These are phyloP conservation scores for Amphilophus citrinellus DNA, from an alignment of 2,113 vertebrate species.

Conservation along the genomic window DNA sequence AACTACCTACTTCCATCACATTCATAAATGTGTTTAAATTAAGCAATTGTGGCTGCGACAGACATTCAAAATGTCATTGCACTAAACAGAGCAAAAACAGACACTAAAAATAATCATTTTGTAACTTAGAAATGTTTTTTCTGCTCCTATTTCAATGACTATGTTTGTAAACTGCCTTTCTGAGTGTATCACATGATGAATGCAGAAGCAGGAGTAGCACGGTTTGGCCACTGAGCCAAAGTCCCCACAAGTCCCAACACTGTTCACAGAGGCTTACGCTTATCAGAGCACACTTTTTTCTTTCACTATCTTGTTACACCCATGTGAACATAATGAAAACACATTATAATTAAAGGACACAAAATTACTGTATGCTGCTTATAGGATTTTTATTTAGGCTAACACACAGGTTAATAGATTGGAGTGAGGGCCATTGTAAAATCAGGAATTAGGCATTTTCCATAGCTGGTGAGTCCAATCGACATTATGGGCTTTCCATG, in stretches of 20 bases:
- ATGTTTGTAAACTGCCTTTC: not conserved
- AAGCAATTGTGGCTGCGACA: not conserved
- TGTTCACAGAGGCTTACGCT: too few relatives aligned
- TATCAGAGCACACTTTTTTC: not conserved
- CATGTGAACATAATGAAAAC: not conserved
- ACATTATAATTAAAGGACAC: constrained; percentile 30
- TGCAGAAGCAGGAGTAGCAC: not conserved
- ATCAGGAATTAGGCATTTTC: constrained; percentile 56
- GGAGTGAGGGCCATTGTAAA: constrained; percentile 13
- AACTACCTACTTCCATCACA: not conserved
- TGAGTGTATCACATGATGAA: not conserved
- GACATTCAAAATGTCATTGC: not conserved
- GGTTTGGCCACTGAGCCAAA: not conserved
- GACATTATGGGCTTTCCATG: constrained; percentile 42
- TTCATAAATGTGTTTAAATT: not conserved
- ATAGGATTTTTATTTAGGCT: constrained; percentile 26
- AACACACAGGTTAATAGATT: constrained; percentile 49
- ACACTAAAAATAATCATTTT: not conserved
- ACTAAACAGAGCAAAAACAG: not conserved
- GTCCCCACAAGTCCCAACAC: not conserved
- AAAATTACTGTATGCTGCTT: constrained; percentile 10
- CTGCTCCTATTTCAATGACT: not conserved
- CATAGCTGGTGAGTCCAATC: constrained; percentile 61
- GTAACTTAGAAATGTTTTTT: not conserved
- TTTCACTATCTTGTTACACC: not conserved